These are phyloP conservation scores for Sciurus vulgaris DNA, from an alignment of 2,797 vertebrate species.

Conservation along the genomic window DNA sequence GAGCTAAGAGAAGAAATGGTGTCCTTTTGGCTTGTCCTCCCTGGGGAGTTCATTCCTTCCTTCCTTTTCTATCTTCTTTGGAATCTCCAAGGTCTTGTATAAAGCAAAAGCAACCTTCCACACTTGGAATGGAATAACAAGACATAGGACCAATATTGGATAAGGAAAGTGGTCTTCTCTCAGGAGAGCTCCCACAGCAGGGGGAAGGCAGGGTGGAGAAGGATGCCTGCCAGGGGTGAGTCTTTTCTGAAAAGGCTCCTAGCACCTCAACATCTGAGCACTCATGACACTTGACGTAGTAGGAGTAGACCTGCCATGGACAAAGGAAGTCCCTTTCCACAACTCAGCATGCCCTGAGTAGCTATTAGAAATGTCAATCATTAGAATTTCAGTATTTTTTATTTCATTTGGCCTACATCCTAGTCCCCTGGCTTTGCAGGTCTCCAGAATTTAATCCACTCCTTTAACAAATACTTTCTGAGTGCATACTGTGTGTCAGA, in stretches of 20 bases:
- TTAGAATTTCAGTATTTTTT: neutral
- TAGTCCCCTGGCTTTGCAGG: neutral
- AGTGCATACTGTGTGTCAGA: neutral
- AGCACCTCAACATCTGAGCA: too few species aligned
- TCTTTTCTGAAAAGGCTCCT: too few species aligned
- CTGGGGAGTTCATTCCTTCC: neutral
- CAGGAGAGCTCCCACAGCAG: neutral
- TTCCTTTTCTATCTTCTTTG: neutral
- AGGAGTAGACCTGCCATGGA: neutral
- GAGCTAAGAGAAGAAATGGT: neutral
- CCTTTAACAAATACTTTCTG: neutral
- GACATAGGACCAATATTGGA: neutral
- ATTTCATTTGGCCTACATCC: neutral
- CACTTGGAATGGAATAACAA: neutral
- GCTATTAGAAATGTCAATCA: neutral
- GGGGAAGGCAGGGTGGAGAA: too few species aligned
- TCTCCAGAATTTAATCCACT: neutral
- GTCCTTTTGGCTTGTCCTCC: neutral
- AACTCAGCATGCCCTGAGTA: neutral
- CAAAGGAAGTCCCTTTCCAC: neutral
- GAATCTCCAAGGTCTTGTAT: neutral
- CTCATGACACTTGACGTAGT: too few species aligned
- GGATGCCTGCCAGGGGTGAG: neutral
- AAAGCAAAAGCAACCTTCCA: neutral
- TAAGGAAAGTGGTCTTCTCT: neutral